Evolutionary conservation across 1,140 invertebrate species (phyloP), one percentile per base, ranked within the genome.

Genomic region (Scaptomyza pallida): DNA sequence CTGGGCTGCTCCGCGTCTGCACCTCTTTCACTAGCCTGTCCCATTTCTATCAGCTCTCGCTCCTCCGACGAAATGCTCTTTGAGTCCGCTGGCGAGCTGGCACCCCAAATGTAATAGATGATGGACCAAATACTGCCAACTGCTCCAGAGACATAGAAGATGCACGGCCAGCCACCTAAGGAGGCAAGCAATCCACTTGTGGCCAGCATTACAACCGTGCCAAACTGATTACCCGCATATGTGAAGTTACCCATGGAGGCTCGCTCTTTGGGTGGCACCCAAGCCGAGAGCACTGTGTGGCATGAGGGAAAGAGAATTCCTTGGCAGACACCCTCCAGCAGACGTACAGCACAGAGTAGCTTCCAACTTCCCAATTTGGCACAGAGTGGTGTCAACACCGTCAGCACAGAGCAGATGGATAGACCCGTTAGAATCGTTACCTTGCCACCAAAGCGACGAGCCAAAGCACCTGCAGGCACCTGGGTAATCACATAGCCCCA

Each of bases 221-320:
- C 95, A 65, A 96, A 93, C 77, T 95, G 93, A 2, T 92, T 92
- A 2, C 95, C 95, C 81, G 92, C 92, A 89, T 94, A 93, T 2
- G 94, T 92, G 15, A 94, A 92, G 2, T 93, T 93, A 16, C 91
- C 92, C 26, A 93, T 83, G 10, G 92, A 90, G 0, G 93, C 93
- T 26, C 93, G 88, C 89, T 95, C 94, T 4, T 92, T 83, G 0
- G 89, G 79, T 1, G 94, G 94, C 4, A 92, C 93, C 97, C 97
- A 98, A 76, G 95, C 95, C 0, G 96, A 94, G 52, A 97, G 92
- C 2, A 97, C 91, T 0, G 94, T 94, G 78, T 97, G 96, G 8
- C 95, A 93, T 37, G 94, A 93, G 0, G 97, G 96, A 78, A 95
- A 95, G 12, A 96, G 93, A 2, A 96, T 93, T n/a, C 96, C 97